Conservation (phyloP, 2,888 invertebrate species). For the Lordiphosa andalusiaca region DNA sequence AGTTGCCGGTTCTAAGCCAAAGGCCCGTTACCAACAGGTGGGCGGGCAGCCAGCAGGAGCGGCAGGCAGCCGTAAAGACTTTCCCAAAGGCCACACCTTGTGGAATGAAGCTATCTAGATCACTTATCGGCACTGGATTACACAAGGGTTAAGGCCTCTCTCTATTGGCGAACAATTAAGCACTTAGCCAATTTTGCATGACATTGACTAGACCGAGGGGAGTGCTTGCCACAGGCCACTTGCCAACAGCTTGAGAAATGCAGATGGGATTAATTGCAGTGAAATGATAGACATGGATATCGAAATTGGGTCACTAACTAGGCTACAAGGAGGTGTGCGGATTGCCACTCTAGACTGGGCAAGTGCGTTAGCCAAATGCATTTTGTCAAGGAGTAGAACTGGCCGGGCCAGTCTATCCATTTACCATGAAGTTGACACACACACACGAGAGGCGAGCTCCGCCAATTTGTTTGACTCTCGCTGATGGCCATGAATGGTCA, state of each 20-base stretch:
- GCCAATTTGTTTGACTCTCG: conserved; percentile 30
- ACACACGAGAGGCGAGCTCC: conserved; percentile 1
- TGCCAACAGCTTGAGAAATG: conserved; percentile 15
- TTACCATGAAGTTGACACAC: conserved; percentile 9
- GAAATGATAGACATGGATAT: conserved; percentile 25
- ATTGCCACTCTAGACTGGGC: conserved; percentile 17
- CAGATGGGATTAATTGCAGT: conserved; percentile 36
- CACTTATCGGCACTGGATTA: conserved; percentile 20
- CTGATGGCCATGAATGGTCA: conserved; percentile 37
- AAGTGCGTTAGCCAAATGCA: conserved; percentile 25
- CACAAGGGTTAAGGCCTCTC: conserved; percentile 23
- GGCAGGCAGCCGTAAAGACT: conserved; percentile 37
- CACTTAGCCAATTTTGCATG: conserved; percentile 11
- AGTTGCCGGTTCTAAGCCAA: conserved; percentile 42
- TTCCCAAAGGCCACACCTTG: conserved; percentile 47
- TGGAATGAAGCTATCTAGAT: conserved; percentile 21
- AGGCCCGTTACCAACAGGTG: conserved; percentile 1
- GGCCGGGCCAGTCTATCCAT: conserved; percentile 19
- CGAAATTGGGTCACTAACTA: conserved; percentile 30
- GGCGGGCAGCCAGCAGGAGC: conserved; percentile 4
- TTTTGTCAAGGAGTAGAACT: conserved; percentile 23
- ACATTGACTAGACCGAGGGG: conserved; percentile 20
- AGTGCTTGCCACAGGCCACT: conserved; percentile 16
- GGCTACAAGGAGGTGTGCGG: conserved; percentile 19
- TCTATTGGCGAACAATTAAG: conserved; percentile 4